Conservation (phyloP, 2,113 vertebrate genomes). For the Aix galericulata region DNA sequence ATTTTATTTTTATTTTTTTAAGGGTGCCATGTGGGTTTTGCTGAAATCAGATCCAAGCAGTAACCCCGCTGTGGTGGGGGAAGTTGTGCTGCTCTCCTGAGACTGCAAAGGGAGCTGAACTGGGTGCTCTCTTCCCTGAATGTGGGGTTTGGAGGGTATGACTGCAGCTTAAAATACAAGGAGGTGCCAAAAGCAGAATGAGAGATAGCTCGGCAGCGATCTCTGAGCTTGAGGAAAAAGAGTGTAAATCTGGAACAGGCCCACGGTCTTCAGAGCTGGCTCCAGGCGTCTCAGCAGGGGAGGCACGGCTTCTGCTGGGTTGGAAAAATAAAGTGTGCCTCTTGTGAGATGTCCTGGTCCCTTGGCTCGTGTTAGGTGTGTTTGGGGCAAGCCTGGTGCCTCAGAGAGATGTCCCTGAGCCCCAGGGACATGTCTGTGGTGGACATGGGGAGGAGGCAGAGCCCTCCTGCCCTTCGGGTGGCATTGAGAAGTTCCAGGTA, state of each 20-base stretch:
- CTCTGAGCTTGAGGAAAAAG: slow-evolving; percentile 41
- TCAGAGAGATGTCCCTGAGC: background rate
- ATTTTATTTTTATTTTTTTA: background rate
- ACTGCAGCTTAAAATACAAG: background rate
- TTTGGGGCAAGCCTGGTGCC: background rate
- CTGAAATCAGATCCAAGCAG: background rate
- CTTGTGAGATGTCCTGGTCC: background rate
- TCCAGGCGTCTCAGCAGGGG: slow-evolving; percentile 54
- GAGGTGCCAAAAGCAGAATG: slow-evolving; percentile 24
- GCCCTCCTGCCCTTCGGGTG: background rate
- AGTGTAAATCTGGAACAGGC: slow-evolving; percentile 32
- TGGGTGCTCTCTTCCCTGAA: background rate
- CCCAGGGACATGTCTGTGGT: background rate
- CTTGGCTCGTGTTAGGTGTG: accelerated
- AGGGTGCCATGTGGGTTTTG: background rate
- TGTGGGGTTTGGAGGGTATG: background rate
- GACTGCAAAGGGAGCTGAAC: background rate
- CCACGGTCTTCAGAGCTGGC: background rate
- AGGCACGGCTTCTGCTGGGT: slow-evolving; percentile 17
- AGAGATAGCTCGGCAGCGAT: background rate
- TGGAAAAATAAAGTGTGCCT: slow-evolving; percentile 41
- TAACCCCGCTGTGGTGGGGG: accelerated
- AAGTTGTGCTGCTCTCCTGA: background rate
- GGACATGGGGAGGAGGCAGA: background rate
- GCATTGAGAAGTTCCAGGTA: accelerated